These are phyloP conservation scores for Lasiurus borealis DNA, from an alignment of 2,113 vertebrate genomes.

Conservation along the genomic window DNA sequence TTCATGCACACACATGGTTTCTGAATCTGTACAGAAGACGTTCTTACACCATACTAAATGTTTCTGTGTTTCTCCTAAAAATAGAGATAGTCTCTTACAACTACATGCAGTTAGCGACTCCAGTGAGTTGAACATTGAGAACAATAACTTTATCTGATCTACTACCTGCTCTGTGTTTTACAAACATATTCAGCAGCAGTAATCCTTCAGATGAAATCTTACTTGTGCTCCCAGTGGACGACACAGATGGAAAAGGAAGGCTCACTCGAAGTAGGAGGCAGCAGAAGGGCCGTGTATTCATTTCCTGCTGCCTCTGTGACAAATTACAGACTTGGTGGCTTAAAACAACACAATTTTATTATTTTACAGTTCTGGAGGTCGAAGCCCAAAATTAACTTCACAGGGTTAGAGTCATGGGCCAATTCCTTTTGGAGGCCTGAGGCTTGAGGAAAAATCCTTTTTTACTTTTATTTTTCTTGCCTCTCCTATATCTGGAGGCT, in stretches of 20 bases:
- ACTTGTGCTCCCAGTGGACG: neutral
- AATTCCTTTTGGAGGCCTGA: neutral
- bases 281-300: accelerated
- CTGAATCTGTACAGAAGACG: neutral
- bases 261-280: accelerated
- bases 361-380: neutral
- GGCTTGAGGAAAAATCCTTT: neutral
- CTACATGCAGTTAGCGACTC: neutral
- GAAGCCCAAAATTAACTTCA: neutral
- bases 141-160: neutral
- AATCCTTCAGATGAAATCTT: neutral
- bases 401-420: neutral
- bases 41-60: neutral
- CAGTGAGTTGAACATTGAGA: neutral
- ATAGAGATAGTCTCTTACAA: neutral
- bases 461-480: too few relatives aligned
- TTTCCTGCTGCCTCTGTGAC: neutral
- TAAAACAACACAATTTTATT: neutral
- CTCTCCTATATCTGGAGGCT: neutral
- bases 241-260: neutral
- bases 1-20: neutral
- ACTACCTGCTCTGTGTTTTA: neutral
- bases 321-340: neutral
- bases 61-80: neutral
- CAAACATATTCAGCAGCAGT: neutral